Base-by-base conservation (phyloP, 2,113 vertebrate genomes). In the Scomber japonicus region DNA sequence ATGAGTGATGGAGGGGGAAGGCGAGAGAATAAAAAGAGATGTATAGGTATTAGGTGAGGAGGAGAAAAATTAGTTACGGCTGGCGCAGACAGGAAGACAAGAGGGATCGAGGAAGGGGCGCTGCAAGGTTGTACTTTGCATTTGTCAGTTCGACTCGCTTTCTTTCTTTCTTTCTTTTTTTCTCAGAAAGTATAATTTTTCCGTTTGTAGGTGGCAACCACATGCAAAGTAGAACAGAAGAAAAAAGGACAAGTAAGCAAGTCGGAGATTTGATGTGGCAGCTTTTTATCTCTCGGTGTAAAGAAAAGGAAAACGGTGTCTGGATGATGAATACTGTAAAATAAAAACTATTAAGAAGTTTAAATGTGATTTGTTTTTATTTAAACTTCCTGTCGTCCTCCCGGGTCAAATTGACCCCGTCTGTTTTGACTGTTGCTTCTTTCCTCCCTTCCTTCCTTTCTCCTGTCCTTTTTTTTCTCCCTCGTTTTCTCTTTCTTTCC, bases 21-120 rank as follows among this genome's bases (percentile, higher is more conserved):
- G 63, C 53, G 64, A 56, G 67, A 45, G 82, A 86, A 91, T 92
- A 87, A 85, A 84, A 65, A 74, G 80, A 90, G 80, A 86, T 87
- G 67, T 88, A 84, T 73, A 75, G 78, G 84, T 82, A 87, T 88
- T 84, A 80, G 71, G 77, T 17, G 75, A 31, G 72, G 44, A 72
- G 67, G 61, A 51, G 19, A 66, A 68, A 79, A 82, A 88, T 87
- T 80, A 85, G 87, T 88, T 80, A 81, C 70, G 83, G 85, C 55
- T 54, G 44, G 40, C 46, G 68, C 71, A 71, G 82, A 57, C 49
- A 30, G 70, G 75, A 87, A n/a, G 83, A 86, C 78, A 55, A 70
- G 87, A 84, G 71, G 63, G 87, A 84, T 82, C 1, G 86, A 76
- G 45, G 73, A 27, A 57, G 66, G 66, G 74, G 53, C 16, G 5